Percentiles rank a stretch among this genome's conserved stretches.
These are phyloP conservation scores for Peucedramus taeniatus DNA, from an alignment of 2,113 vertebrate genomes.

Conservation along the genomic window DNA sequence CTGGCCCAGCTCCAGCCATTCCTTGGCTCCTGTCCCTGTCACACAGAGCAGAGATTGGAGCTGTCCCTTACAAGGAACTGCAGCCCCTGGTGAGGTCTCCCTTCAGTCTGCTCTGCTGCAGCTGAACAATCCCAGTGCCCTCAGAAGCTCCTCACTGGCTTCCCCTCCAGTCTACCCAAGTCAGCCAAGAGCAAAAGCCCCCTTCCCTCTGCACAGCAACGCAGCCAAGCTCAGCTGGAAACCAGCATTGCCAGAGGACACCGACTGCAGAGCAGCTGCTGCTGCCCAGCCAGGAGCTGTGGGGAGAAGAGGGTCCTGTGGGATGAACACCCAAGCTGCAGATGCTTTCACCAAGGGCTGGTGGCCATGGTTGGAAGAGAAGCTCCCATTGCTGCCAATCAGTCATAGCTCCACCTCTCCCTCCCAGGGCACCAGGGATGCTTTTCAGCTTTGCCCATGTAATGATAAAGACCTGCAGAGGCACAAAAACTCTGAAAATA, in stretches of 20 bases:
- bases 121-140: not conserved
- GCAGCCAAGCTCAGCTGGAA: not conserved
- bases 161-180: not conserved
- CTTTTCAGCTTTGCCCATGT: not conserved
- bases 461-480: not conserved
- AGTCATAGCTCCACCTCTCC: not conserved
- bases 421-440: not conserved
- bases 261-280: not conserved
- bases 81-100: not conserved
- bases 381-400: not conserved
- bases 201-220: not conserved
- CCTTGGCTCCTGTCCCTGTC: not conserved
- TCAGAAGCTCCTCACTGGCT: not conserved
- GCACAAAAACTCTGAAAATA: not conserved
- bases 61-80: not conserved
- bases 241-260: not conserved
- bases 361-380: not conserved
- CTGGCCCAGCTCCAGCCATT: not conserved
- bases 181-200: not conserved
- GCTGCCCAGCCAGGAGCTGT: not conserved
- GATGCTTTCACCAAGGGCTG: not conserved
- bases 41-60: fast-evolving
- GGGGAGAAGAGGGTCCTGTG: not conserved
- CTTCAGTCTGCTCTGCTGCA: not conserved
- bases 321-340: not conserved